A percentile compares a stretch with the other conserved stretches of the same genome.
These are phyloP conservation scores for Volucella zonaria DNA, from an alignment of 2,888 invertebrate genomes.

Conservation along the genomic window DNA sequence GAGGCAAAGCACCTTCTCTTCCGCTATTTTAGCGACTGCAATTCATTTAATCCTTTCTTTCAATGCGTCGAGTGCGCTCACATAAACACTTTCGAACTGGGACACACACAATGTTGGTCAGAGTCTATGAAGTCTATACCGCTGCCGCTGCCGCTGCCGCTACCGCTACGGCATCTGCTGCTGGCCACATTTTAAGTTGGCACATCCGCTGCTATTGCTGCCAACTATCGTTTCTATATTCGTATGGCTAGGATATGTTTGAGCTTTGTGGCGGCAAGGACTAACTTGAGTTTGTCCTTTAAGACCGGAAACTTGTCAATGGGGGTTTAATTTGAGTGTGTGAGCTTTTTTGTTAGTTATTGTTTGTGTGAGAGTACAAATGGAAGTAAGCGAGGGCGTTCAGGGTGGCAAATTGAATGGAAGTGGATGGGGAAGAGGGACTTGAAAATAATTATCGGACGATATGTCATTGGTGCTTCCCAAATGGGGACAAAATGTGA, in stretches of 20 bases:
- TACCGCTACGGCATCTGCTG: no score
- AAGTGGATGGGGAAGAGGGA: constrained; percentile 7
- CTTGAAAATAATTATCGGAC: constrained; percentile 63
- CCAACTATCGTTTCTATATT: constrained; percentile 25
- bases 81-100: constrained; percentile 8
- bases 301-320: constrained; percentile 68
- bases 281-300: constrained; percentile 57
- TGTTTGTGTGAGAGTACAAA: constrained; percentile 28
- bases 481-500: constrained; percentile 55
- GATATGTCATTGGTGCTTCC: constrained; percentile 55
- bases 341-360: constrained; percentile 31
- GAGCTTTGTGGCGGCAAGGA: constrained; percentile 32
- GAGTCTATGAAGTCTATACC: constrained; percentile 40
- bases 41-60: constrained; percentile 65
- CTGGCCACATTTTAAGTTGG: constrained; percentile 60
- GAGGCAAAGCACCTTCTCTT: constrained; percentile 34
- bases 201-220: constrained; percentile 46
- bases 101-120: constrained; percentile 29
- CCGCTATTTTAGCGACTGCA: constrained; percentile 49
- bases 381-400: neutral
- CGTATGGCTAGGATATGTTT: constrained; percentile 20
- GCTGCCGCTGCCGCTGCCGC: constrained; percentile 19
- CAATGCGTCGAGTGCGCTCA: constrained; percentile 42
- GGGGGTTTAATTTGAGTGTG: constrained; percentile 55
- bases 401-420: neutral